Evolutionary conservation across 2,888 invertebrate genomes (phyloP).

Genomic region (Liopterus haemorrhoidalis): DNA sequence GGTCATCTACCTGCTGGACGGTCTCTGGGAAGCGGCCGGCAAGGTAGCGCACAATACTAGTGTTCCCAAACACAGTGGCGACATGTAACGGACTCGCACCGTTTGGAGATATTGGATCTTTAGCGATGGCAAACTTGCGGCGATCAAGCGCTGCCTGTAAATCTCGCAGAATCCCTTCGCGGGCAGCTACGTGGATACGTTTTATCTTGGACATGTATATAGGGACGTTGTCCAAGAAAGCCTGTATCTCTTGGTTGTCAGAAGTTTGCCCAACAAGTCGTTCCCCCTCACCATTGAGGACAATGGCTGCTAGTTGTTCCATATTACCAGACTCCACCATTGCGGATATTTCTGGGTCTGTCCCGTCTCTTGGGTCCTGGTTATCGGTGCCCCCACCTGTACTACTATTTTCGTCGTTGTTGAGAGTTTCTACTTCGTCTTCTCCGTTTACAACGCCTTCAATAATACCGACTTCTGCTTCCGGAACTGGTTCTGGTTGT

Average conservation of each 20-base stretch:
- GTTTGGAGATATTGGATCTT: slow-evolving; percentile 74
- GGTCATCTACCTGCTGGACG: slow-evolving; percentile 63
- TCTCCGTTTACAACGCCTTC: slow-evolving; percentile 46
- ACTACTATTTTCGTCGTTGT: slow-evolving; percentile 45
- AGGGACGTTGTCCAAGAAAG: slow-evolving; percentile 81
- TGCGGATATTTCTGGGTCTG: slow-evolving; percentile 59
- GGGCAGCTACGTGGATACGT: slow-evolving; percentile 78
- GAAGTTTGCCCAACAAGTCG: slow-evolving; percentile 65
- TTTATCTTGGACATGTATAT: slow-evolving; percentile 87
- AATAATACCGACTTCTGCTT: slow-evolving; percentile 38
- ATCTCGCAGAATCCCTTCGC: slow-evolving; percentile 76
- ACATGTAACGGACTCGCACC: slow-evolving; percentile 84
- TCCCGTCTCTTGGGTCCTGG: slow-evolving; percentile 45
- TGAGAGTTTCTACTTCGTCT: slow-evolving; percentile 45
- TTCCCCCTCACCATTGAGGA: slow-evolving; percentile 82
- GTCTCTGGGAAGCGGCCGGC: slow-evolving; percentile 83
- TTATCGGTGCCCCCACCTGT: slow-evolving; percentile 50
- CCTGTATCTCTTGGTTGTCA: slow-evolving; percentile 71
- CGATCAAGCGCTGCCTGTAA: slow-evolving; percentile 80
- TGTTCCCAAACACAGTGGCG: slow-evolving; percentile 77
- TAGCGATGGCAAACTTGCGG: slow-evolving; percentile 84
- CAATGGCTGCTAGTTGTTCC: slow-evolving; percentile 83
- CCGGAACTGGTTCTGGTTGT: slow-evolving; percentile 32
- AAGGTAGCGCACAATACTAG: slow-evolving; percentile 66
- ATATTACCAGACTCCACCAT: slow-evolving; percentile 72